These are phyloP conservation scores for Protobothrops flavoviridis DNA, from an alignment of 2,113 vertebrate species.

Conservation along the genomic window DNA sequence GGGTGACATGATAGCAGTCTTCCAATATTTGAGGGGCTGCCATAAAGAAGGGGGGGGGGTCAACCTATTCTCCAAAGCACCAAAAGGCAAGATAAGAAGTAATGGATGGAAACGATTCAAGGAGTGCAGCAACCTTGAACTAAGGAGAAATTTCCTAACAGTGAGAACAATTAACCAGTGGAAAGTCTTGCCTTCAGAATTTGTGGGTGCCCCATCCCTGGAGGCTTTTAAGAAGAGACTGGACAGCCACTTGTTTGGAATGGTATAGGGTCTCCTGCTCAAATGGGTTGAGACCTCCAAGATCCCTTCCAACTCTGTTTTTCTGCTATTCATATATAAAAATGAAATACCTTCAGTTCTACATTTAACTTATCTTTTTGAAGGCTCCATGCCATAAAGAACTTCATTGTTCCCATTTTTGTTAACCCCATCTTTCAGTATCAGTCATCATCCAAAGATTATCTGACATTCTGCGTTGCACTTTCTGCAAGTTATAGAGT, in stretches of 20 bases:
- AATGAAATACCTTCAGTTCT: background rate
- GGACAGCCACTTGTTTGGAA: no score
- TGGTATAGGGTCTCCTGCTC: no score
- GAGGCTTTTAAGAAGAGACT: no score
- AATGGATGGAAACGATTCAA: background rate
- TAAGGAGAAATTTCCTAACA: background rate
- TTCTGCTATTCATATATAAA: background rate
- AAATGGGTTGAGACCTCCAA: no score
- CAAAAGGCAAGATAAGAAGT: background rate
- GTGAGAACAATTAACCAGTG: background rate
- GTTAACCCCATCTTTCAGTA: background rate
- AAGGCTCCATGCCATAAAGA: background rate
- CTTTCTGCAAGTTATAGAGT: background rate
- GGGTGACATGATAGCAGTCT: background rate
- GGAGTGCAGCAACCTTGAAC: background rate
- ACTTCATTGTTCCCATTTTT: background rate
- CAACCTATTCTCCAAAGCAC: background rate
- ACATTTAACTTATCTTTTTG: background rate
- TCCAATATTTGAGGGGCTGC: background rate
- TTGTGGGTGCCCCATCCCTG: background rate
- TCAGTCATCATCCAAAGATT: background rate
- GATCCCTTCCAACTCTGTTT: no score
- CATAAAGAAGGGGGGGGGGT: background rate
- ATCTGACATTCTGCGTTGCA: background rate
- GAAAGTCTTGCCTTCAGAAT: background rate